Conservation (phyloP, 2,113 vertebrate species). For the Corythoichthys intestinalis region DNA sequence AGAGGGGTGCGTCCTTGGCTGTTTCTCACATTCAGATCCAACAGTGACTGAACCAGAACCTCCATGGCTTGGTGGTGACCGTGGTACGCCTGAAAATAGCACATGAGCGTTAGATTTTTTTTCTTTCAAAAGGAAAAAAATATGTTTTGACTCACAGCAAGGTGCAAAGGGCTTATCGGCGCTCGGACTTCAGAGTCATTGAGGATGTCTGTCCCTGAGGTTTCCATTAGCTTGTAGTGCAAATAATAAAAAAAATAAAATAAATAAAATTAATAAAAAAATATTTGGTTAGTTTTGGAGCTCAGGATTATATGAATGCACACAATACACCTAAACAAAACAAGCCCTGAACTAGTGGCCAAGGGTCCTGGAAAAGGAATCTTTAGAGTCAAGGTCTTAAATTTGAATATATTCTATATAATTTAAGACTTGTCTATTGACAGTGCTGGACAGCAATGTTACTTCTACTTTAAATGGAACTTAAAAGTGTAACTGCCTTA, state of each 20-base stretch:
- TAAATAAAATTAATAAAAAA: not conserved
- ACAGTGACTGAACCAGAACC: slow-evolving; percentile 92
- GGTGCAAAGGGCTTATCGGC: slow-evolving; percentile 91
- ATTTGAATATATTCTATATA: not conserved
- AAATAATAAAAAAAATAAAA: not conserved
- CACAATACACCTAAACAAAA: not conserved
- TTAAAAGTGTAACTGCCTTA: not conserved
- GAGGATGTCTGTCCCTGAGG: slow-evolving; percentile 90
- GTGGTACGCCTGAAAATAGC: slow-evolving; percentile 83
- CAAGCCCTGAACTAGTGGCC: not conserved
- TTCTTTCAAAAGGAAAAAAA: not conserved
- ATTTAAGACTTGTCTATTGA: not conserved
- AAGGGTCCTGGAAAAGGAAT: not conserved
- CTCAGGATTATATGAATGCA: not conserved
- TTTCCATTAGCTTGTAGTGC: slow-evolving; percentile 87
- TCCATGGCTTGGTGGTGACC: slow-evolving; percentile 96
- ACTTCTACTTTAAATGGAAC: not conserved
- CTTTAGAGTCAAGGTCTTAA: not conserved
- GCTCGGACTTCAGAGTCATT: slow-evolving; percentile 88
- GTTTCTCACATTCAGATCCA: slow-evolving; percentile 95
- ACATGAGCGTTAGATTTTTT: not conserved
- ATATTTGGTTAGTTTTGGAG: not conserved
- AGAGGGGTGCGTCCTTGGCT: slow-evolving; percentile 89
- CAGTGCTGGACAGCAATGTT: not conserved
- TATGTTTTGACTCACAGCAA: slow-evolving; percentile 84